Evolutionary conservation across 2,888 invertebrate species (phyloP).

Genomic region (Nomada flava): DNA sequence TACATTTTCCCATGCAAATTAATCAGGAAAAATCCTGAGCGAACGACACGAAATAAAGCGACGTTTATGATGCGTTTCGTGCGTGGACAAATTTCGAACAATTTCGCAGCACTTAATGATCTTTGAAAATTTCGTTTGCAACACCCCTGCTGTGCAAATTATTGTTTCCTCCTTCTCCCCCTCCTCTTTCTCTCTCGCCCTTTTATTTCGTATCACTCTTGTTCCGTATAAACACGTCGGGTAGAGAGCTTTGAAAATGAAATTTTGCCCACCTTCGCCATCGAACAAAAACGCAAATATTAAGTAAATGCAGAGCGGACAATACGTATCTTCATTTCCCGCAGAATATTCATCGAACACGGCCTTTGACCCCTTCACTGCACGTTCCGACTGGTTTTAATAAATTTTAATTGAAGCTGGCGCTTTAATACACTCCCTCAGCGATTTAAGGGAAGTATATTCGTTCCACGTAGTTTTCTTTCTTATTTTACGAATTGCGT

Average conservation of each 20-base stretch:
- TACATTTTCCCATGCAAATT: not conserved
- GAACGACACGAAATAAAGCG: not conserved
- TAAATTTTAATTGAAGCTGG: not conserved
- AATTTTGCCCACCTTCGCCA: not conserved
- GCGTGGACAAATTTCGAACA: constrained; percentile 9
- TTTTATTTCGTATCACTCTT: too few relatives aligned
- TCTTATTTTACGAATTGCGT: too few relatives aligned
- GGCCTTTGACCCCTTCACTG: not conserved
- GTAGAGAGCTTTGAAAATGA: not conserved
- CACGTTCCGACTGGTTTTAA: not conserved
- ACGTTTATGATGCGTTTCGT: constrained; percentile 9
- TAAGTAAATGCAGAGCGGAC: constrained; percentile 2
- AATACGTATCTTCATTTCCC: not conserved
- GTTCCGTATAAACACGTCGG: too few relatives aligned
- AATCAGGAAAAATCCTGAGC: not conserved
- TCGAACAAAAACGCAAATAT: not conserved
- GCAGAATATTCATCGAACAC: not conserved
- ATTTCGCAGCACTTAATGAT: constrained; percentile 25
- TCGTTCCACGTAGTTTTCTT: too few relatives aligned
- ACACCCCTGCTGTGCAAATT: not conserved
- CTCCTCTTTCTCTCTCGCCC: too few relatives aligned
- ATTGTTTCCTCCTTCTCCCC: not conserved
- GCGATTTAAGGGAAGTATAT: too few relatives aligned
- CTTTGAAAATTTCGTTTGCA: constrained; percentile 15
- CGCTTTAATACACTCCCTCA: constrained; percentile 5